A percentile compares a stretch with the other conserved stretches of the same genome.
Evolutionary conservation across 2,888 invertebrate species (phyloP).

Genomic region (Gasteruption jaculator): DNA sequence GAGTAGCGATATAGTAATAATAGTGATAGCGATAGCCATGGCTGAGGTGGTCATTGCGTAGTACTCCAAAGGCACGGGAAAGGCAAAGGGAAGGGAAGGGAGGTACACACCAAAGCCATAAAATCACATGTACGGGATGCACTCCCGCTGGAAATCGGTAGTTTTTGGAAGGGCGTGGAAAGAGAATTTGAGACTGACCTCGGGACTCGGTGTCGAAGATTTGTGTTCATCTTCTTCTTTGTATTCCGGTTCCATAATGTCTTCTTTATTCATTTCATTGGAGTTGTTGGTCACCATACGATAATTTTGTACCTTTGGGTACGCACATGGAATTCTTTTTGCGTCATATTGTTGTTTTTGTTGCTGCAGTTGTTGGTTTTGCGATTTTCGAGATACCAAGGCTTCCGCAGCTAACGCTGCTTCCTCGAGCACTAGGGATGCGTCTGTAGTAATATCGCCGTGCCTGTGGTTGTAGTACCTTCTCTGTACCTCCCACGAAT

Average conservation of each 20-base stretch:
- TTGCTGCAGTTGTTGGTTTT: too few relatives aligned
- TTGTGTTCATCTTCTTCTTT: conserved; percentile 44
- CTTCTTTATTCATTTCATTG: conserved; percentile 35
- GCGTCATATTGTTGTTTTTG: conserved; percentile 1
- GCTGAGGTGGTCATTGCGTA: too few relatives aligned
- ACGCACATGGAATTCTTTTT: background rate
- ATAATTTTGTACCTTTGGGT: conserved; percentile 2
- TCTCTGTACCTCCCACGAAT: too few relatives aligned
- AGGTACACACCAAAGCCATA: too few relatives aligned
- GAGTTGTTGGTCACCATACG: conserved; percentile 18
- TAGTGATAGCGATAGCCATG: too few relatives aligned
- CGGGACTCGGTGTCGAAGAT: conserved; percentile 38
- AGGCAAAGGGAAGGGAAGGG: too few relatives aligned
- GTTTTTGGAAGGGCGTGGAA: background rate
- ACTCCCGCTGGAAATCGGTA: background rate
- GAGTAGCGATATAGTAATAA: too few relatives aligned
- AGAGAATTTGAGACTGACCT: conserved; percentile 31
- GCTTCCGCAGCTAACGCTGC: conserved; percentile 9
- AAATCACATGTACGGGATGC: too few relatives aligned
- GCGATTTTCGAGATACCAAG: background rate
- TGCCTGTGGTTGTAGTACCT: too few relatives aligned
- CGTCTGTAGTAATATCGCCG: too few relatives aligned
- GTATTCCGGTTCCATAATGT: conserved; percentile 44
- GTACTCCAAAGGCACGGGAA: too few relatives aligned
- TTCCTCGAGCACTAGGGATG: conserved; percentile 8